These are phyloP conservation scores for Lagopus muta DNA, from an alignment of 2,113 vertebrate genomes.

Conservation along the genomic window DNA sequence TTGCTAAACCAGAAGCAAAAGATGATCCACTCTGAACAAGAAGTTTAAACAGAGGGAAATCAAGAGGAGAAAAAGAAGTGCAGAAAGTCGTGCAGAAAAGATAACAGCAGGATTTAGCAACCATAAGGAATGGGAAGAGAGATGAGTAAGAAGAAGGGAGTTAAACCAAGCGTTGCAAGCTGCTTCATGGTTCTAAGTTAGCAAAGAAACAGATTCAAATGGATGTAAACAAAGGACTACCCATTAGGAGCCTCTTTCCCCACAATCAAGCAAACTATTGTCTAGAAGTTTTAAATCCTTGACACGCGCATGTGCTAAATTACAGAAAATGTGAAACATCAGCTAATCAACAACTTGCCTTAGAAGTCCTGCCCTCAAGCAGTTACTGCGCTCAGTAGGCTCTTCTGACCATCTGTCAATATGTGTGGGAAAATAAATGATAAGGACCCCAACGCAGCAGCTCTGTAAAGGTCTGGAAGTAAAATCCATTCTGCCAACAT, in stretches of 20 bases:
- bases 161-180: conserved; percentile 36
- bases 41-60: conserved; percentile 32
- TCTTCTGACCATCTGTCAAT: background rate
- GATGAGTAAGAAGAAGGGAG: conserved; percentile 30
- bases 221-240: conserved; percentile 65
- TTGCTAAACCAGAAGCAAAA: background rate
- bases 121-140: conserved; percentile 18
- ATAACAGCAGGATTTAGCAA: conserved; percentile 45
- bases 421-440: background rate
- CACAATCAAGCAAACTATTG: conserved; percentile 52
- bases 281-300: conserved; percentile 48
- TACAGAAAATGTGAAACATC: conserved; percentile 25
- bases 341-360: conserved; percentile 39
- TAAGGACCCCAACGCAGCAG: background rate
- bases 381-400: background rate
- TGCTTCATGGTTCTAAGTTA: conserved; percentile 51
- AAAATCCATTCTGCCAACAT: background rate
- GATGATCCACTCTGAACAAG: background rate
- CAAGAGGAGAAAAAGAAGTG: background rate
- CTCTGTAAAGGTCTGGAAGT: background rate
- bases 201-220: conserved; percentile 48
- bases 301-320: background rate
- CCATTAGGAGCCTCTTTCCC: conserved; percentile 49
- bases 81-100: conserved; percentile 14
- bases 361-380: conserved; percentile 5